Evolutionary conservation across 64 coral and sea anemone species (phyloP).

Genomic region (Anthopleura sola): DNA sequence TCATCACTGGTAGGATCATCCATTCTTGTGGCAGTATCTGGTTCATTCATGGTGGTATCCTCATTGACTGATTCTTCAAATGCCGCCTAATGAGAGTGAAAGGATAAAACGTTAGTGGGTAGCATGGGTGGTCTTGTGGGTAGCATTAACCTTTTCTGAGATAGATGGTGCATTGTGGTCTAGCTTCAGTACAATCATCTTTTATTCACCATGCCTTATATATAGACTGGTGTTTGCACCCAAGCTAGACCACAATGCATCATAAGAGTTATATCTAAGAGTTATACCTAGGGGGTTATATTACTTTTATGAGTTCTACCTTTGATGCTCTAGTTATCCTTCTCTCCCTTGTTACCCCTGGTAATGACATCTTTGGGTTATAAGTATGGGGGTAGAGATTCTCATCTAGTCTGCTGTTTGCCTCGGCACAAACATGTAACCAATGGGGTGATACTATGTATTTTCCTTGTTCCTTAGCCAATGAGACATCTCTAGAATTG

Average conservation of each 20-base stretch:
- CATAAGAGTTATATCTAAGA: too few relatives aligned
- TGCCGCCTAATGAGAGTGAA: neutral
- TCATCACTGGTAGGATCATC: neutral
- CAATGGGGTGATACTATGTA: constrained; percentile 87
- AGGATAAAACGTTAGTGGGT: neutral
- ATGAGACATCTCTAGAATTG: constrained; percentile 64
- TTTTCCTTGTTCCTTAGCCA: constrained; percentile 64
- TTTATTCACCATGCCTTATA: too few relatives aligned
- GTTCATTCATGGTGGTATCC: neutral
- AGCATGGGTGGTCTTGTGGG: too few relatives aligned
- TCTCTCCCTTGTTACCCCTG: constrained; percentile 72
- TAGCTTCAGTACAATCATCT: too few relatives aligned
- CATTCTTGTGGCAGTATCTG: neutral
- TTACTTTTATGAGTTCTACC: neutral
- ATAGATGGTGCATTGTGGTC: too few relatives aligned
- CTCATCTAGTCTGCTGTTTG: constrained; percentile 66
- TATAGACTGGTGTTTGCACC: too few relatives aligned
- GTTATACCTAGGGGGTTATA: too few relatives aligned
- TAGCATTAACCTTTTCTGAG: too few relatives aligned
- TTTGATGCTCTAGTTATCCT: constrained; percentile 74
- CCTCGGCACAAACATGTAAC: constrained; percentile 63
- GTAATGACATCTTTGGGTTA: constrained; percentile 84
- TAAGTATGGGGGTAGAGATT: constrained; percentile 83
- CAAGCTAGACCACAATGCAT: too few relatives aligned
- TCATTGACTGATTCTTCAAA: neutral